These are phyloP conservation scores for Chitala chitala DNA, from an alignment of 2,113 vertebrate species.

Conservation along the genomic window DNA sequence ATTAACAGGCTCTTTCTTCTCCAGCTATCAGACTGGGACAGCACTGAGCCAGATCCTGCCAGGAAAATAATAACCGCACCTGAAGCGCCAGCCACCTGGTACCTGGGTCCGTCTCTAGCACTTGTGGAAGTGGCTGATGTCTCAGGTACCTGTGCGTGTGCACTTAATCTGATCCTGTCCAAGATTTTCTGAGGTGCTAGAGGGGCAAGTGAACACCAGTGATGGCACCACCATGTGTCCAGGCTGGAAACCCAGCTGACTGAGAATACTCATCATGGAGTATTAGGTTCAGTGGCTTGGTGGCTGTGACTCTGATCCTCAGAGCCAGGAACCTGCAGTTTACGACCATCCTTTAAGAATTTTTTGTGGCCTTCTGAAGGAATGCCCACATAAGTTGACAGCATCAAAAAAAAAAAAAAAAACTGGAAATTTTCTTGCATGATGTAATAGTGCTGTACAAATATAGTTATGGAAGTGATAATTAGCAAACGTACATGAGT, in stretches of 20 bases:
- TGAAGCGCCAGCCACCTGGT: not conserved
- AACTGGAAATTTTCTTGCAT: too few species aligned
- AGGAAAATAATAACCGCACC: conserved; percentile 19
- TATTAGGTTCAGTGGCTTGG: too few species aligned
- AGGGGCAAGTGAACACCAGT: not conserved
- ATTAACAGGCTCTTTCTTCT: conserved; percentile 22
- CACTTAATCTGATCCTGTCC: not conserved
- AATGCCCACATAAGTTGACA: not conserved
- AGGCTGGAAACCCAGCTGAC: not conserved
- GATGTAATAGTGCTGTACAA: too few species aligned
- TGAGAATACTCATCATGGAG: not conserved
- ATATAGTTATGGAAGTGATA: too few species aligned
- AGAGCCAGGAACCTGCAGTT: not conserved
- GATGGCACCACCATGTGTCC: not conserved
- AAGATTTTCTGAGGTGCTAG: not conserved
- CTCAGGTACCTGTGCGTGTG: not conserved
- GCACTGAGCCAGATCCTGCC: conserved; percentile 3
- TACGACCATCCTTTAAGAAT: not conserved
- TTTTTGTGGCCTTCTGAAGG: not conserved
- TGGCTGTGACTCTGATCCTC: not conserved
- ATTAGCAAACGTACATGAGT: too few species aligned
- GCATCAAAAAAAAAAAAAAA: too few species aligned
- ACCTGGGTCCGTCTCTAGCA: not conserved
- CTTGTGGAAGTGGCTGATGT: not conserved
- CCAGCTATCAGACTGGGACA: conserved; percentile 16